These are phyloP conservation scores for Oreochromis niloticus DNA, from an alignment of 2,113 vertebrate genomes.

Conservation along the genomic window DNA sequence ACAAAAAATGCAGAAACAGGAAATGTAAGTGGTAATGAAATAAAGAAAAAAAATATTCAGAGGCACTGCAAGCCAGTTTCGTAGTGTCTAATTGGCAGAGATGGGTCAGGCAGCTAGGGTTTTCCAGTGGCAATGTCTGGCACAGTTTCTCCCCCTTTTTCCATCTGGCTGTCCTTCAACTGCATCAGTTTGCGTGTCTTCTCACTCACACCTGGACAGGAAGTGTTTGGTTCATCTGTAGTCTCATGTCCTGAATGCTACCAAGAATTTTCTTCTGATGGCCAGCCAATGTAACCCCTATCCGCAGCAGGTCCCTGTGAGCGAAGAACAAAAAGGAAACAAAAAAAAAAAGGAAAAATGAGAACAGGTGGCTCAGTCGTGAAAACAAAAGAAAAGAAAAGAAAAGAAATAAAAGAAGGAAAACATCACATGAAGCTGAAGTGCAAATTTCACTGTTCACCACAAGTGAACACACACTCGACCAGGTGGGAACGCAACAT, in stretches of 20 bases:
- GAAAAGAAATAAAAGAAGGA: background rate
- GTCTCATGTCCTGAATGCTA: slow-evolving; percentile 99
- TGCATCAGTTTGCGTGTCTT: slow-evolving; percentile 37
- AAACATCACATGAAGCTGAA: slow-evolving; percentile 6
- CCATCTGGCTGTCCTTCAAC: slow-evolving; percentile 50
- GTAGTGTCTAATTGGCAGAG: slow-evolving; percentile 71
- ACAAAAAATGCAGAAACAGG: slow-evolving; percentile 67
- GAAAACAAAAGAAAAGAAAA: background rate
- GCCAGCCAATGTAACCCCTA: slow-evolving; percentile 95
- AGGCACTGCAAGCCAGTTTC: slow-evolving; percentile 82
- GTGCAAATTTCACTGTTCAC: slow-evolving; percentile 1
- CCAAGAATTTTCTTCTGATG: slow-evolving; percentile 99
- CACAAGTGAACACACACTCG: background rate
- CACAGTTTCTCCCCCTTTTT: slow-evolving; percentile 46
- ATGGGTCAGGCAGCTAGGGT: slow-evolving; percentile 76
- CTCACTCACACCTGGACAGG: slow-evolving; percentile 93
- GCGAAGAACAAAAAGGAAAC: background rate
- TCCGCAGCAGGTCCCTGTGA: slow-evolving; percentile 92
- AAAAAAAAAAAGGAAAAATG: background rate
- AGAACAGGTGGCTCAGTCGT: slow-evolving; percentile 42
- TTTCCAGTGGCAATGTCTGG: slow-evolving; percentile 72
- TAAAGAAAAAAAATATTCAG: slow-evolving; percentile 65
- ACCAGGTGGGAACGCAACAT: background rate
- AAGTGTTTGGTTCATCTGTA: slow-evolving; percentile 99
- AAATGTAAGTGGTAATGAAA: slow-evolving; percentile 50